A percentile compares a stretch with the other conserved stretches of the same genome.
Evolutionary conservation across 1,140 invertebrate genomes (phyloP).

Genomic region (Drosophila pallidifrons): DNA sequence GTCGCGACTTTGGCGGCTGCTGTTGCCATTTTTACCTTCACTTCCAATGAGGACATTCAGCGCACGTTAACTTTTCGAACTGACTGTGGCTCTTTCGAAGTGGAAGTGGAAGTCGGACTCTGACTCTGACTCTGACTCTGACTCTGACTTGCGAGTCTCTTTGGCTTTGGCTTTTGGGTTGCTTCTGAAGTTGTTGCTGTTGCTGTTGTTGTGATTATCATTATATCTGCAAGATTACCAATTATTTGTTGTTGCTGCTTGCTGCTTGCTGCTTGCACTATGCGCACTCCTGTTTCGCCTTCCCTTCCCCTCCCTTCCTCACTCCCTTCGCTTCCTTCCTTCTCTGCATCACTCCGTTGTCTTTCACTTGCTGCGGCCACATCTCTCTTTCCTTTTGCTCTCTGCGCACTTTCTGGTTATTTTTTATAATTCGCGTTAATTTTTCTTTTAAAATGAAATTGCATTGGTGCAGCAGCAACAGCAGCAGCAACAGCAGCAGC

Average conservation of each 20-base stretch:
- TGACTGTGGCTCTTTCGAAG: constrained; percentile 24
- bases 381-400: constrained; percentile 7
- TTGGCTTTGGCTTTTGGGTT: neutral
- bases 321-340: neutral
- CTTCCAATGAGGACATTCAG: constrained; percentile 80
- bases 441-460: constrained; percentile 82
- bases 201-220: constrained; percentile 76
- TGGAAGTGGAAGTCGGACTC: too few relatives aligned
- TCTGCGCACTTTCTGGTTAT: constrained; percentile 65
- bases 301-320: neutral
- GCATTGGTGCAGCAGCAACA: constrained; percentile 53
- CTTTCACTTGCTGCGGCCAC: neutral
- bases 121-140: neutral
- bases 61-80: constrained; percentile 68
- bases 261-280: constrained; percentile 47
- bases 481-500: constrained; percentile 40
- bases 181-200: constrained; percentile 45
- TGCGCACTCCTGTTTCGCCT: constrained; percentile 51
- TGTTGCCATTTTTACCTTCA: constrained; percentile 59
- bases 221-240: constrained; percentile 81
- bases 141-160: neutral
- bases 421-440: constrained; percentile 83
- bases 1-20: constrained; percentile 1
- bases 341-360: neutral
- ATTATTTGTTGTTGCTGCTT: constrained; percentile 72